Conservation (phyloP, 1,140 invertebrate species). For the Cryptotermes secundus region DNA sequence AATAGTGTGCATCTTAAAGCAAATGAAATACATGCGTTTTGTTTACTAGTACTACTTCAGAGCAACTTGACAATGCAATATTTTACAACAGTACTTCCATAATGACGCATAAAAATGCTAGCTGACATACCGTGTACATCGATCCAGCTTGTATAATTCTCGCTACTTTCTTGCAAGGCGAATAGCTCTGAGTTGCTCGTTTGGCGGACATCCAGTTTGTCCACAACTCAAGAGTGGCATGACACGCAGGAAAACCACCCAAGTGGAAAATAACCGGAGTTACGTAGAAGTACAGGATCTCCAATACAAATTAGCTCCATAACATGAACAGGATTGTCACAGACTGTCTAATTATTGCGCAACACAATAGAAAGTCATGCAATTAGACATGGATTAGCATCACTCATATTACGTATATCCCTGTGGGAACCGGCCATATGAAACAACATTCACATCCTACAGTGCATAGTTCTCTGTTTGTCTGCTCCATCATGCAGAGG, state of each 20-base stretch:
- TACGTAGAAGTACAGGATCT: background rate
- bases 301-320: background rate
- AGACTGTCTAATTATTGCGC: background rate
- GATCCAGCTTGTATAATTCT: background rate
- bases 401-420: no score
- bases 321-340: background rate
- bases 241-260: background rate
- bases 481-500: no score
- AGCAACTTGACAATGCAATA: no score
- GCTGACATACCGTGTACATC: background rate
- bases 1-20: no score
- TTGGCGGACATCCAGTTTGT: conserved; percentile 8
- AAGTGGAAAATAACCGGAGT: background rate
- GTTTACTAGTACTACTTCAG: no score
- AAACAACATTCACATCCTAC: no score
- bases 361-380: background rate
- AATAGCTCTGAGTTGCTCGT: background rate
- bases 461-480: no score
- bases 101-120: background rate
- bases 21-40: no score
- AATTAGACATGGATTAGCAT: no score
- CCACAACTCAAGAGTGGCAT: conserved; percentile 4
- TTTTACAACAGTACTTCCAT: no score
- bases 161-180: background rate
- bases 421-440: no score